Evolutionary conservation across 2,797 vertebrate genomes (phyloP), one percentile per base, ranked within the genome.

Genomic region (Crenuchus spilurus): DNA sequence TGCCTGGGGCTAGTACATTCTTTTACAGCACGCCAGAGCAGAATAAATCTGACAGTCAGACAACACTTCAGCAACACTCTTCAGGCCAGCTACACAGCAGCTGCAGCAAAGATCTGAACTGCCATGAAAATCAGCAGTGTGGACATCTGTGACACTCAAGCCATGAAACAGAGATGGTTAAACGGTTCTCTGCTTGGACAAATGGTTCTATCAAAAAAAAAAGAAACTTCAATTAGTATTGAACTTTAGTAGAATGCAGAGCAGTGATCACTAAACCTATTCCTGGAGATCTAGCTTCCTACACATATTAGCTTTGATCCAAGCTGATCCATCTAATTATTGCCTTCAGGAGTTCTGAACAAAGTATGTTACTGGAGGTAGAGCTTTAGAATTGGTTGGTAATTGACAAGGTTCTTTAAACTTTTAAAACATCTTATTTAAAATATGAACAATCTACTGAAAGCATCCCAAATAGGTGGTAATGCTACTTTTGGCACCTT

Each of bases 1-100:
- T 28, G 74, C 72, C 78, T 70, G 31, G 11, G 75, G 80, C 58
- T 20, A 55, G 58, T 6, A 66, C 70, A 76, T 78, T 72, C 57
- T 51, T 78, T 62, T 37, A 35, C 37, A 62, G 54, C 24, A 66
- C 24, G 37, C 57, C 51, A 72, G 42, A 51, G 63, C 42, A 48
- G 30, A 52, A 75, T 72, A 73, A 79, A 73, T 77, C 54, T 35
- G 2, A 65, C 16, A 44, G 28, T 31, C 62, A 69, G 41, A 55
- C 52, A 66, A 37, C 28, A 42, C 31, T 73, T 44, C 3, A 57
- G 51, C 13, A 54, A 28, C 51, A 16, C 51, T 55, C 26, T 31
- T 10, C 22, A 26, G 46, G 49, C 5, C 24, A 54, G 30, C 28
- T 3, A 64, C 18, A 30, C 64, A 44, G 62, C 57, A 58, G 55